Base-by-base conservation (phyloP, 2,797 vertebrate species). In the Sebastes cheni region DNA sequence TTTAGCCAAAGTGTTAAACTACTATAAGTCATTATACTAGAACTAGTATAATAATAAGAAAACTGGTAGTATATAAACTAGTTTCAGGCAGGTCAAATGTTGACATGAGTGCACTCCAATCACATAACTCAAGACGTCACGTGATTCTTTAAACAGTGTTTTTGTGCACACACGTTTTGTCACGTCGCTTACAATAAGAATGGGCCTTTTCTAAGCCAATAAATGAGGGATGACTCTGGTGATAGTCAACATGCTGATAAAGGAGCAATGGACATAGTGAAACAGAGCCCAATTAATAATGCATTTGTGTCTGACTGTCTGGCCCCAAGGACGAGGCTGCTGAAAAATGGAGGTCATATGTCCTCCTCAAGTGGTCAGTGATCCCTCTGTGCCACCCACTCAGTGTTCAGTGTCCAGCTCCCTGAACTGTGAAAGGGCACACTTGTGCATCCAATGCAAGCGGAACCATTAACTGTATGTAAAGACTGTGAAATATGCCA, bases 241-340 rank as follows among this genome's bases (percentile, higher is more conserved):
- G 84, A 90, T 88, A 64, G 88, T 88, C 71, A 66, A 91, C 88
- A 88, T 89, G 86, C 88, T 93, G 92, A 95, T 95, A 93, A 95
- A 94, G 92, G 90, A 85, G 86, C 84, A 79, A 87, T 86, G 87
- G 86, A 93, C 91, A 82, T 76, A 88, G 91, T 91, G 92, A 95
- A 94, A 93, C 87, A 93, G 92, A 93, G 88, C 86, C 88, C 83
- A 92, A 94, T 95, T 95, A 96, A 95, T 95, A 95, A 96, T 95
- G 92, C 92, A 93, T 94, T 88, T 92, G 91, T 91, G 92, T 93
- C 92, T 92, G 92, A 90, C 89, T 94, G 93, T 94, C 93, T 95
- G 93, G 93, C 92, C 92, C 91, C 82, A 90, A 89, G 91, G 92
- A 94, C 86, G 56, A 78, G 66, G 65, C 72, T 84, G 88, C 79